Percentiles rank a stretch among this genome's conserved stretches.
Conservation (phyloP, 1,140 invertebrate species). For the Hyposmocoma kahamanoa region DNA sequence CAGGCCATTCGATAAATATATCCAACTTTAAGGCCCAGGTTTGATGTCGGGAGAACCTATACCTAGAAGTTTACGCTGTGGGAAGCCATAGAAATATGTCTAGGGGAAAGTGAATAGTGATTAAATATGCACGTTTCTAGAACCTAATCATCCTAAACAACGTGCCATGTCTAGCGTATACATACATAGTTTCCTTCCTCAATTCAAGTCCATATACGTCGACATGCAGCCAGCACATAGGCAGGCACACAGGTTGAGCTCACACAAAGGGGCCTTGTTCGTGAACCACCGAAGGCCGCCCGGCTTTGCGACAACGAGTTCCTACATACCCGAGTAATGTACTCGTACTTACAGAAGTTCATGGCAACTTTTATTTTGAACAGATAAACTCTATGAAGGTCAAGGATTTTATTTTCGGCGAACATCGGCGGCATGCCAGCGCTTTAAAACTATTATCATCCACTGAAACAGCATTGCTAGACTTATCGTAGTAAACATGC, state of each 20-base stretch:
- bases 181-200: not conserved
- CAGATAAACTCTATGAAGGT: constrained; percentile 64
- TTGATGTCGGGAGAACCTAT: no score
- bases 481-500: no score
- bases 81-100: no score
- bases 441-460: constrained; percentile 33
- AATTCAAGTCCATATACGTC: constrained; percentile 9
- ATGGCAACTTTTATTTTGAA: constrained; percentile 63
- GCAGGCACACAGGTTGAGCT: no score
- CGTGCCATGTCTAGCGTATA: not conserved
- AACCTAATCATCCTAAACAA: constrained; percentile 5
- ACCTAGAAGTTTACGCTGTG: no score
- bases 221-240: not conserved
- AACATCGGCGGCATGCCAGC: constrained; percentile 43
- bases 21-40: no score
- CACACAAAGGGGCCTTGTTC: constrained; percentile 62
- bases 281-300: constrained; percentile 59
- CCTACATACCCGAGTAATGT: constrained; percentile 42
- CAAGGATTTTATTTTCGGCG: constrained; percentile 66
- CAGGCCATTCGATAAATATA: no score
- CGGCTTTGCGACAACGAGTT: constrained; percentile 41
- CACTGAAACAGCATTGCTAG: no score
- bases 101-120: no score
- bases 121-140: no score
- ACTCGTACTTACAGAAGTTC: constrained; percentile 51